These are phyloP conservation scores for Aspiorhynchus laticeps DNA, from an alignment of 2,113 vertebrate genomes.

Conservation along the genomic window DNA sequence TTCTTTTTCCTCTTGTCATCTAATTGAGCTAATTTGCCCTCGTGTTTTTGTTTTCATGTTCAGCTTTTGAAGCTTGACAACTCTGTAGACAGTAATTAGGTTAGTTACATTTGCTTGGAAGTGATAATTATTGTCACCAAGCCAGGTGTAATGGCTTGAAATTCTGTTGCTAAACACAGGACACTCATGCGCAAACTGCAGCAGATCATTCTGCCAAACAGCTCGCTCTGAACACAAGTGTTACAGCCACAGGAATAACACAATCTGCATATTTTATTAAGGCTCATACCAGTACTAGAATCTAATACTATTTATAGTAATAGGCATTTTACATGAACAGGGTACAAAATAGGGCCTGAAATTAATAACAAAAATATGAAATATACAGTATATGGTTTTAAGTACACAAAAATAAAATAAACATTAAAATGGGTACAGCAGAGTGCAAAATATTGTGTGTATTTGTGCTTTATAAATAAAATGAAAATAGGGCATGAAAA, in stretches of 20 bases:
- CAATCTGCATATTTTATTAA: background rate
- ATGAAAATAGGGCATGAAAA: too few species aligned
- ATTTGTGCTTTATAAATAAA: too few species aligned
- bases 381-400: too few species aligned
- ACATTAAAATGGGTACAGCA: too few species aligned
- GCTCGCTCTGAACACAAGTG: background rate
- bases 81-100: constrained; percentile 41
- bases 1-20: constrained; percentile 44
- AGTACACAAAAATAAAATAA: too few species aligned
- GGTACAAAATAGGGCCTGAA: background rate
- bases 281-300: too few species aligned
- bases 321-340: background rate
- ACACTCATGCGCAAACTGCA: constrained; percentile 21
- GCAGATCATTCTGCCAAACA: constrained; percentile 10
- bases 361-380: background rate
- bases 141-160: constrained; percentile 50
- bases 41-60: constrained; percentile 53
- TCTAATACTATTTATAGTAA: background rate
- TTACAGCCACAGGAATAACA: background rate
- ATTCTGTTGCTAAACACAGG: constrained; percentile 36
- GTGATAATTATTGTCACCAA: constrained; percentile 53
- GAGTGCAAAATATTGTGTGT: too few species aligned
- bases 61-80: constrained; percentile 39
- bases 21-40: constrained; percentile 44
- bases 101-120: constrained; percentile 54